A percentile compares a stretch with the other conserved stretches of the same genome.
Evolutionary conservation across 1,140 invertebrate species (phyloP).

Genomic region (Lamellibrachia luymesi): DNA sequence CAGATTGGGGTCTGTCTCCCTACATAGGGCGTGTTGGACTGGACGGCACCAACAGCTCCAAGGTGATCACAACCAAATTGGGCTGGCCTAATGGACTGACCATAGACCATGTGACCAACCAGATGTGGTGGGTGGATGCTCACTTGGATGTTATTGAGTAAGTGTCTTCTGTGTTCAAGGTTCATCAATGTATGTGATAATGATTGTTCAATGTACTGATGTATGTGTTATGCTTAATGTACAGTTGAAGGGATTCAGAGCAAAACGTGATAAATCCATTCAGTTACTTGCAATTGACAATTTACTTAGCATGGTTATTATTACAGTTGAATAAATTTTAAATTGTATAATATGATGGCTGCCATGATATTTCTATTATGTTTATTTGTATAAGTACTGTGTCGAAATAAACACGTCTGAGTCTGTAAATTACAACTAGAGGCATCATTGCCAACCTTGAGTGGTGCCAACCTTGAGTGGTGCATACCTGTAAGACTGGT

Average conservation of each 20-base stretch:
- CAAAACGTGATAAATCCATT: not conserved
- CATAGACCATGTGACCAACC: constrained; percentile 93
- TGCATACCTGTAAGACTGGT: too few relatives aligned
- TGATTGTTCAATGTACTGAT: not conserved
- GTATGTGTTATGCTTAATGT: not conserved
- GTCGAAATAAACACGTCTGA: too few relatives aligned
- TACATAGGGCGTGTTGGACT: constrained; percentile 97
- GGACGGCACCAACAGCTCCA: constrained; percentile 89
- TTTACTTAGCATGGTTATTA: too few relatives aligned
- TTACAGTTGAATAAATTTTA: too few relatives aligned
- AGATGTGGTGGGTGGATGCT: constrained; percentile 88
- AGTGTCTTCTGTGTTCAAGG: constrained; percentile 34
- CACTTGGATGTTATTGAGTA: constrained; percentile 97
- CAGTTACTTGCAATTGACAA: too few relatives aligned
- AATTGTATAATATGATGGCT: too few relatives aligned
- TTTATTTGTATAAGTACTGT: too few relatives aligned
- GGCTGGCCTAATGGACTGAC: constrained; percentile 98
- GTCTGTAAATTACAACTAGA: too few relatives aligned
- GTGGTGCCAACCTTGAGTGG: too few relatives aligned
- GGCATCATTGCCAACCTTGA: too few relatives aligned
- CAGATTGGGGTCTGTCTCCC: constrained; percentile 89
- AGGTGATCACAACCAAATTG: constrained; percentile 88
- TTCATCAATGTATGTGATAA: not conserved
- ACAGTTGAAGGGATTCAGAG: not conserved
- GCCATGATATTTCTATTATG: too few relatives aligned